phyloP scores from a whole-genome alignment of 2,113 vertebrate species.

The Benitochromis conjunctus region DNA sequence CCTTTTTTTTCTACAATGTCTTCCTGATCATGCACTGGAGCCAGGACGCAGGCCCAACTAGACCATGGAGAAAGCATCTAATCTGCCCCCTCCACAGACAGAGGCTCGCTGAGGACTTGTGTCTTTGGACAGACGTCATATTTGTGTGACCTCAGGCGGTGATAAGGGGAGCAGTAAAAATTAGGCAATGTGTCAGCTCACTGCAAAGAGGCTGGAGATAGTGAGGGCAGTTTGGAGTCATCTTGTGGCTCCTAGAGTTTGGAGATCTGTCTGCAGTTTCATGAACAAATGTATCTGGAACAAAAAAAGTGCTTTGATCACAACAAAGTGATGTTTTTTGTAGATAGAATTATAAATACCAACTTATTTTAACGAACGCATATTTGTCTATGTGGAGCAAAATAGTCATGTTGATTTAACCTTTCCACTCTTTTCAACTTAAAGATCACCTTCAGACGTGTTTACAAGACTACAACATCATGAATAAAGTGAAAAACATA shows the following conservation, averaged over 20 bases:
- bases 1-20: constrained; percentile 44
- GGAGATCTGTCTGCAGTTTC: background rate
- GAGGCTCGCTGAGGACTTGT: background rate
- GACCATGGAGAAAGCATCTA: background rate
- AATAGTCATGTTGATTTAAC: accelerated
- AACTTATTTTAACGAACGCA: background rate
- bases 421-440: background rate
- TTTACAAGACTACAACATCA: background rate
- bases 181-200: background rate
- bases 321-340: background rate
- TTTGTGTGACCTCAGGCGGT: background rate
- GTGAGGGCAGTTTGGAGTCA: background rate
- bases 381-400: background rate
- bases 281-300: background rate
- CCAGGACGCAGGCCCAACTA: constrained; percentile 14
- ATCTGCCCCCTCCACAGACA: background rate
- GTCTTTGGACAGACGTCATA: background rate
- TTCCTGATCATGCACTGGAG: constrained; percentile 22
- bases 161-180: constrained; percentile 18
- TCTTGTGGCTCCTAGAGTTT: background rate
- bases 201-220: background rate
- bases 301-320: background rate
- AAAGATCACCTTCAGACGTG: background rate
- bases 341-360: background rate
- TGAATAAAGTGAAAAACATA: background rate